These are phyloP conservation scores for Bradypodion pumilum DNA, from an alignment of 2,797 vertebrate species.

Conservation along the genomic window DNA sequence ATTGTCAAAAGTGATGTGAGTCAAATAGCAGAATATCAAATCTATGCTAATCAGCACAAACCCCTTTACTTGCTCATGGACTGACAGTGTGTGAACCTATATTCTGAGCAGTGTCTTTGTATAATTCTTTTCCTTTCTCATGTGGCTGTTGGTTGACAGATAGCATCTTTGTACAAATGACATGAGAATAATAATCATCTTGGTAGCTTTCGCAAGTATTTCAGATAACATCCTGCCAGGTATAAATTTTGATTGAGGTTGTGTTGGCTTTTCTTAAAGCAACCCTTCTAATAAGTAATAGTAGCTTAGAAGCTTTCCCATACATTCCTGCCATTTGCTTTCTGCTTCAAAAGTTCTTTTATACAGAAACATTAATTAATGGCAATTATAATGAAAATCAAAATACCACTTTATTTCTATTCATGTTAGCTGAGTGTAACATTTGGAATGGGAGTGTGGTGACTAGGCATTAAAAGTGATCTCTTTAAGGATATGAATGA, in stretches of 20 bases:
- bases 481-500: background rate
- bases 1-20: background rate
- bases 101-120: no score
- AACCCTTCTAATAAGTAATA: background rate
- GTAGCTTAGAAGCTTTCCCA: background rate
- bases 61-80: background rate
- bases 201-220: background rate
- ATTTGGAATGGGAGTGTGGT: background rate
- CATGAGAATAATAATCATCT: background rate
- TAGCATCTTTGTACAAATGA: background rate
- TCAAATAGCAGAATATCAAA: no score
- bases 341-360: conserved; percentile 7
- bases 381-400: conserved; percentile 15
- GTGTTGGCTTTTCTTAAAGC: background rate
- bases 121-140: background rate
- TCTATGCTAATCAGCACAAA: background rate
- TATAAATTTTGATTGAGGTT: background rate
- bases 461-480: background rate
- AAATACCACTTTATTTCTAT: conserved; percentile 5
- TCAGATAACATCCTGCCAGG: background rate
- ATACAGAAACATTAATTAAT: conserved; percentile 19
- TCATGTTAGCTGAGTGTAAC: background rate
- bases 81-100: no score
- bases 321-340: background rate
- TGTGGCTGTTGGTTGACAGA: no score